Evolutionary conservation across 2,888 invertebrate species (phyloP), one percentile per base, ranked within the genome.

Genomic region (Syritta pipiens): DNA sequence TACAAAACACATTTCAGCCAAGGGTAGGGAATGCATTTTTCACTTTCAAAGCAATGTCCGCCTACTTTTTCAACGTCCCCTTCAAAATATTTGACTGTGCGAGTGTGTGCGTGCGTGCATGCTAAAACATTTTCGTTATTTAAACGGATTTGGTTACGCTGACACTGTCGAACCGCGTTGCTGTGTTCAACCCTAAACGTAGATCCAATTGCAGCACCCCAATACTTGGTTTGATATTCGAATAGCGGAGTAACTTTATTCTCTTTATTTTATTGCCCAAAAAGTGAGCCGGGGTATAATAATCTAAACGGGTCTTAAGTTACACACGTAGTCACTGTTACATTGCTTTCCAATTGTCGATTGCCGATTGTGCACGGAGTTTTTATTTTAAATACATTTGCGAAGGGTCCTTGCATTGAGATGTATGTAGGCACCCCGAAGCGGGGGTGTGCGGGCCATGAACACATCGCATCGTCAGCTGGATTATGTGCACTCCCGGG

Each of bases 71-170:
- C 37, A n/a, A n/a, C n/a, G n/a, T n/a, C n/a, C n/a, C n/a, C n/a
- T n/a, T n/a, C n/a, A n/a, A n/a, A n/a, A n/a, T n/a, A n/a, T n/a
- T n/a, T n/a, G n/a, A n/a, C n/a, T n/a, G n/a, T n/a, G n/a, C n/a
- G n/a, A n/a, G 46, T 10, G 24, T 10, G 4, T 22, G 28, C 40
- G 7, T 57, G 7, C 1, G 1, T 28, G 17, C 44, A 49, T 63
- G 49, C 51, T 67, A 40, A 22, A 57, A 42, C 22, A 37, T 77
- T 81, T 81, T 75, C 83, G 82, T 82, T 81, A 69, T 83, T 83
- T 86, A 84, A 85, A 86, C 85, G 86, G 86, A 86, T 86, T 86
- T 86, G 86, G 87, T 86, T 86, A 87, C 86, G 81, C 81, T 83
- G 82, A 22, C 40, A 28, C 20, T 32, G n/a, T n/a, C n/a, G n/a